Evolutionary conservation across 2,888 invertebrate species (phyloP).

Genomic region (Cheiracanthium punctorium): DNA sequence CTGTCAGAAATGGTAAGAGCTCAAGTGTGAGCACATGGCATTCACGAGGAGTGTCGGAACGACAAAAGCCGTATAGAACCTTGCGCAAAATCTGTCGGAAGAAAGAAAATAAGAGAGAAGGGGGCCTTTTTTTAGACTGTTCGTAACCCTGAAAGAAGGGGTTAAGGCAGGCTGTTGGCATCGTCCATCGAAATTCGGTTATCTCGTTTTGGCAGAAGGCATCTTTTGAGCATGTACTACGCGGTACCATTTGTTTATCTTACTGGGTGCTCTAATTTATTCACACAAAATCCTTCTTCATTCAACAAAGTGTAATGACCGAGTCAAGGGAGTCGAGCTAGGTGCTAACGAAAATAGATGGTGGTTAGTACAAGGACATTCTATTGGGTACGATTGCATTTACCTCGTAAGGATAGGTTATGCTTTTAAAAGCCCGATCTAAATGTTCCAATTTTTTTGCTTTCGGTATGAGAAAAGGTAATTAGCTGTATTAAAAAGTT

Average conservation of each 20-base stretch:
- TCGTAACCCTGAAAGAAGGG: slow-evolving; percentile 58
- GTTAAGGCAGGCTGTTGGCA: slow-evolving; percentile 61
- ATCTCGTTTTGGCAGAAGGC: slow-evolving; percentile 31
- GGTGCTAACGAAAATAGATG: no score
- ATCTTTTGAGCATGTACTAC: not conserved
- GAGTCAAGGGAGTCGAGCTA: slow-evolving; percentile 10
- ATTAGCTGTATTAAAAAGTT: no score
- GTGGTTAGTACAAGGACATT: no score
- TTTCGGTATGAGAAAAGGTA: no score
- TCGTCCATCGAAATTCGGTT: slow-evolving; percentile 28
- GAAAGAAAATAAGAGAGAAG: not conserved
- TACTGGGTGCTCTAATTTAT: slow-evolving; percentile 19
- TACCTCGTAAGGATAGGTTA: no score
- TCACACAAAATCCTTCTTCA: not conserved
- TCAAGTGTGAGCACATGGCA: not conserved
- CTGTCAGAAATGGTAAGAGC: not conserved
- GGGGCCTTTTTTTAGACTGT: slow-evolving; percentile 33
- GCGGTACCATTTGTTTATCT: slow-evolving; percentile 39
- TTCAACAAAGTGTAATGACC: slow-evolving; percentile 32
- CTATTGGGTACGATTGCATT: no score
- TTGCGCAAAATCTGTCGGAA: slow-evolving; percentile 33
- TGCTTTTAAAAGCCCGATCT: no score
- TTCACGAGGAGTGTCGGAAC: not conserved
- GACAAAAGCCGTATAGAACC: slow-evolving; percentile 14
- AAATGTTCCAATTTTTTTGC: no score